A percentile compares a stretch with the other conserved stretches of the same genome.
Conservation (phyloP, 23 tunicate species). For the Trididemnum nubilum region DNA sequence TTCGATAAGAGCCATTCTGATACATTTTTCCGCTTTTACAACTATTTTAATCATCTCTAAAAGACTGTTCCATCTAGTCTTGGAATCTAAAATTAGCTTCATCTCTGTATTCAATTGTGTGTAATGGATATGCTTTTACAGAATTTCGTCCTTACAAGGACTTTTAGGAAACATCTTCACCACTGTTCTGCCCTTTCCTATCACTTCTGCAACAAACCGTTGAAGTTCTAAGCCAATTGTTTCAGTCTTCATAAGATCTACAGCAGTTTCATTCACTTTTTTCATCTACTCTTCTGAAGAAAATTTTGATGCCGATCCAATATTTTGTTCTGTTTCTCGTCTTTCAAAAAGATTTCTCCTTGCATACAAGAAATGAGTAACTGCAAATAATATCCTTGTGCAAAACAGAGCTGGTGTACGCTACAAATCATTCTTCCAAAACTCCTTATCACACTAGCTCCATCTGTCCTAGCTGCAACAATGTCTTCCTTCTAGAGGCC, state of each 20-base stretch:
- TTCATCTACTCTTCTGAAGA: conserved; percentile 58
- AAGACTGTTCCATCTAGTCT: conserved; percentile 64
- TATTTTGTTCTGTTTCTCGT: conserved; percentile 23
- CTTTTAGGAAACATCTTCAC: conserved; percentile 43
- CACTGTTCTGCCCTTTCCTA: conserved; percentile 48
- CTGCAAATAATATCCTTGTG: conserved; percentile 58
- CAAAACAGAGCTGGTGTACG: conserved; percentile 62
- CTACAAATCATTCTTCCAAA: conserved; percentile 63
- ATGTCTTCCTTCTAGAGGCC: conserved; percentile 52
- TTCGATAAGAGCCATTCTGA: conserved; percentile 51
- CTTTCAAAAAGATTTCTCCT: conserved; percentile 38
- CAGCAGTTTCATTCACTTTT: conserved; percentile 39
- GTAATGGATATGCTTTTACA: conserved; percentile 44
- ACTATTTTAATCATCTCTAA: conserved; percentile 43
- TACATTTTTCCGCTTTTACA: conserved; percentile 46
- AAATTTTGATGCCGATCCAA: conserved; percentile 45
- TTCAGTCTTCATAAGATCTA: conserved; percentile 48
- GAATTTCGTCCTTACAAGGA: conserved; percentile 42
- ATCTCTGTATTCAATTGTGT: conserved; percentile 51
- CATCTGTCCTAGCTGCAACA: conserved; percentile 76
- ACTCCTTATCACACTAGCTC: conserved; percentile 70
- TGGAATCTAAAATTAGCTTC: conserved; percentile 53
- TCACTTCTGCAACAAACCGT: conserved; percentile 56
- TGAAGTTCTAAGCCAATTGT: conserved; percentile 37
- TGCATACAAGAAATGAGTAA: conserved; percentile 52